phyloP scores from a whole-genome alignment of 2,113 vertebrate species.

The Piprites chloris region DNA sequence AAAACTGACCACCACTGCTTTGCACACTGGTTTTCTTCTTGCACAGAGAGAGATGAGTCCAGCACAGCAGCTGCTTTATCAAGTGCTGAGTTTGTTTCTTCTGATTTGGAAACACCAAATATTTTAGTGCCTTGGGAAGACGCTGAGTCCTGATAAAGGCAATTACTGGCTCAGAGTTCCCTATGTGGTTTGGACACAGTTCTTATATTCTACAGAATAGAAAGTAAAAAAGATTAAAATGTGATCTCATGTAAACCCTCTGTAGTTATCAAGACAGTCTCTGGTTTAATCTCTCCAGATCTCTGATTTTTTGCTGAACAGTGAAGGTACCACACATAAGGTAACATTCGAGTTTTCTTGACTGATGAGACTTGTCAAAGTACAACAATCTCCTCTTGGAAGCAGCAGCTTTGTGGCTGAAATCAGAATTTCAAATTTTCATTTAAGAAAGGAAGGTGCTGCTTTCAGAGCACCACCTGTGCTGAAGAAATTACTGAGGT shows the following conservation, averaged over 20 bases:
- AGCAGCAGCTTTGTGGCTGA: not conserved
- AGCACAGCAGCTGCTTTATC: not conserved
- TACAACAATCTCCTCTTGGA: not conserved
- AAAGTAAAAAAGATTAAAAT: not conserved
- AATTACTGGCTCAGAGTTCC: not conserved
- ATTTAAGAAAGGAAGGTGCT: not conserved
- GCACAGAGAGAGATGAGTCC: not conserved
- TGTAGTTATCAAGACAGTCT: not conserved
- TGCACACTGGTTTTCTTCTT: not conserved
- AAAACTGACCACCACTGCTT: not conserved
- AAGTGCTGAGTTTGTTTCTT: not conserved
- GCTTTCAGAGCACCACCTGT: not conserved
- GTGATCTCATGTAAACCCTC: not conserved
- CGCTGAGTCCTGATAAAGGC: not conserved
- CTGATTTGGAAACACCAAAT: not conserved
- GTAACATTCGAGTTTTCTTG: not conserved
- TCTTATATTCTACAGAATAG: not conserved
- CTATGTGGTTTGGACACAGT: not conserved
- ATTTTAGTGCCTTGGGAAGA: not conserved
- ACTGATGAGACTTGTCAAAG: not conserved
- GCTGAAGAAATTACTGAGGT: not conserved
- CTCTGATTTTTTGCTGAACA: not conserved
- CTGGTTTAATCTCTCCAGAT: not conserved
- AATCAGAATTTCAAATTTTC: not conserved
- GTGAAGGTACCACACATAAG: not conserved